Evolutionary conservation across 2,888 invertebrate genomes (phyloP).

Genomic region (Synergus itoensis): DNA sequence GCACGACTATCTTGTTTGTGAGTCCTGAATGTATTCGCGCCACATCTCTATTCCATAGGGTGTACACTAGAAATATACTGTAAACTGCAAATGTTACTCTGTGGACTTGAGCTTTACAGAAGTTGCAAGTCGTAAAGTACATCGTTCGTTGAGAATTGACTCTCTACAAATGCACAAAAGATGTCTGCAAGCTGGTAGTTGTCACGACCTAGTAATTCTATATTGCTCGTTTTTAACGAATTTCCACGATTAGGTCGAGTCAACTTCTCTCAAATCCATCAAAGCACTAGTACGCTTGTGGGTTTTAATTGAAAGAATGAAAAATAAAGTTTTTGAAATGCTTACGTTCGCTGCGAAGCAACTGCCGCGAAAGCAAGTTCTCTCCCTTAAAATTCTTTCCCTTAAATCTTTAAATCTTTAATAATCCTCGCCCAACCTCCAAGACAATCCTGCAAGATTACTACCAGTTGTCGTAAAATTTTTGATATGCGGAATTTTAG

Average conservation of each 20-base stretch:
- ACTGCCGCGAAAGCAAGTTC: background rate
- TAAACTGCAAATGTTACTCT: slow-evolving; percentile 1
- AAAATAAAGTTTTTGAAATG: slow-evolving; percentile 49
- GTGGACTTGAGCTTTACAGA: background rate
- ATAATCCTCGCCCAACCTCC: slow-evolving; percentile 2
- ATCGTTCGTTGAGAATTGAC: slow-evolving; percentile 57
- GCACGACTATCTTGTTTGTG: background rate
- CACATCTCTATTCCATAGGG: background rate
- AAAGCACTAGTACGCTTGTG: slow-evolving; percentile 7
- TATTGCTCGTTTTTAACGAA: background rate
- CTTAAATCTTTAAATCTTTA: slow-evolving; percentile 28
- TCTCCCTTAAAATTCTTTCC: background rate
- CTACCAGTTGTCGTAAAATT: slow-evolving; percentile 30
- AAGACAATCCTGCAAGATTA: slow-evolving; percentile 28
- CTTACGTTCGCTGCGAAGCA: slow-evolving; percentile 19
- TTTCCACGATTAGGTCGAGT: background rate
- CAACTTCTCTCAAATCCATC: background rate
- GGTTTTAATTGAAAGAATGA: slow-evolving; percentile 44
- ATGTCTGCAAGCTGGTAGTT: background rate
- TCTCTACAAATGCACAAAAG: background rate
- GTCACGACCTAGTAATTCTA: background rate
- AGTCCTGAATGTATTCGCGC: background rate
- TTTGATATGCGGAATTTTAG: slow-evolving; percentile 29
- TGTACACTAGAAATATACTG: background rate
- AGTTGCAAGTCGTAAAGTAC: slow-evolving; percentile 57